A percentile compares a stretch with the other conserved stretches of the same genome.
phyloP scores from a whole-genome alignment of 1,140 invertebrate species.

The Ceratoteleas bidentatus region DNA sequence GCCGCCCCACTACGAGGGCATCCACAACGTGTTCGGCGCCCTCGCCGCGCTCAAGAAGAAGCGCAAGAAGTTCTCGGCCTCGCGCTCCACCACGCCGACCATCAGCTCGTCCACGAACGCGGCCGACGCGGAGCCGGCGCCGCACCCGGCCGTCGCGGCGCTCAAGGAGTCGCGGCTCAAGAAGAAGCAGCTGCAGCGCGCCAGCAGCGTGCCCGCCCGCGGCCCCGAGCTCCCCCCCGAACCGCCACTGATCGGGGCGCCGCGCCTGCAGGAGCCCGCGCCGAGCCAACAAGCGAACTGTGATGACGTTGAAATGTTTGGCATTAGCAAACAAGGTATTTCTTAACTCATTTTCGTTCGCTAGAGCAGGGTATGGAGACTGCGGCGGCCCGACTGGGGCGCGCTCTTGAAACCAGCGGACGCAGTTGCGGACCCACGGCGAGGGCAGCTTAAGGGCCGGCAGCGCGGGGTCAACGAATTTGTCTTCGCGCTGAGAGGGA shows the following conservation, averaged over 20 bases:
- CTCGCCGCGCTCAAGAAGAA: conserved; percentile 88
- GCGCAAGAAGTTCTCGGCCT: conserved; percentile 90
- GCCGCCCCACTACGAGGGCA: conserved; percentile 68
- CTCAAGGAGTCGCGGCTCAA: conserved; percentile 63
- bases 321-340: conserved; percentile 73
- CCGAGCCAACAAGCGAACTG: conserved; percentile 81
- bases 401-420: too few relatives aligned
- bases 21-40: conserved; percentile 79
- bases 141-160: conserved; percentile 57
- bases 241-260: neutral
- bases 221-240: conserved; percentile 76
- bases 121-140: conserved; percentile 61
- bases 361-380: conserved; percentile 46
- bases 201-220: conserved; percentile 84
- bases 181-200: conserved; percentile 81
- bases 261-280: conserved; percentile 78
- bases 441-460: too few relatives aligned
- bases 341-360: conserved; percentile 40
- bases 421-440: too few relatives aligned
- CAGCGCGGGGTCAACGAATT: too few relatives aligned
- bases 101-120: conserved; percentile 76
- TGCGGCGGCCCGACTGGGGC: too few relatives aligned
- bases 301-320: conserved; percentile 77
- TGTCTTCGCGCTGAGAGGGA: too few relatives aligned
- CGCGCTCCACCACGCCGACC: conserved; percentile 85